These are phyloP conservation scores for Psococerastis gibbosa DNA, from an alignment of 2,888 invertebrate species.

Conservation along the genomic window DNA sequence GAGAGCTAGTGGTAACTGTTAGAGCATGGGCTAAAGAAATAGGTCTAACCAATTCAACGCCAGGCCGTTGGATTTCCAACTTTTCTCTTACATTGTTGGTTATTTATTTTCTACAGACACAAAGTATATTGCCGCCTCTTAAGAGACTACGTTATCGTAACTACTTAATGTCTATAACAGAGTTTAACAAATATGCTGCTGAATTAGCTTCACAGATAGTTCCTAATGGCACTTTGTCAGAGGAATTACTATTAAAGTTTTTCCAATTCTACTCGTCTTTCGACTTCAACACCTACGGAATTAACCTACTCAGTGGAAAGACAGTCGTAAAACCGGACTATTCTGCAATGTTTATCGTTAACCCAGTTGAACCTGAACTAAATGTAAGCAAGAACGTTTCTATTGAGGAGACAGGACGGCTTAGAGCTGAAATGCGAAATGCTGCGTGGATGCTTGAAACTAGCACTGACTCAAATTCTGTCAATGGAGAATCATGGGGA, in stretches of 20 bases:
- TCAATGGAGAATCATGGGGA: neutral
- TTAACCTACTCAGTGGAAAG: neutral
- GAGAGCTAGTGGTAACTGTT: neutral
- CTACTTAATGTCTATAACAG: neutral
- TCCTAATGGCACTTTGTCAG: neutral
- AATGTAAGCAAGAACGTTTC: conserved; percentile 4
- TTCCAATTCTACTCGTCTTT: conserved; percentile 5
- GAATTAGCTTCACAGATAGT: neutral
- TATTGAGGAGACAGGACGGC: neutral
- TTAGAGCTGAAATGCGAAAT: neutral
- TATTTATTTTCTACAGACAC: neutral
- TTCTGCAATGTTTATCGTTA: neutral
- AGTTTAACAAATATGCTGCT: conserved; percentile 1
- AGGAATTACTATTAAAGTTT: conserved; percentile 4
- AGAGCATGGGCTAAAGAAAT: neutral
- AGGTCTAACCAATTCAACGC: neutral
- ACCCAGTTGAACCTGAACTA: neutral
- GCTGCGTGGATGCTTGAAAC: neutral
- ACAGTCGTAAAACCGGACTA: neutral
- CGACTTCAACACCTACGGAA: neutral
- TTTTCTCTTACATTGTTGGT: neutral
- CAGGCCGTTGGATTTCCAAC: conserved; percentile 1
- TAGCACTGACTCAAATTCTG: neutral
- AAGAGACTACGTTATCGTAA: neutral
- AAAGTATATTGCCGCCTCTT: neutral